Base-by-base conservation (phyloP, 2,113 vertebrate genomes). In the Prochilodus magdalenae region DNA sequence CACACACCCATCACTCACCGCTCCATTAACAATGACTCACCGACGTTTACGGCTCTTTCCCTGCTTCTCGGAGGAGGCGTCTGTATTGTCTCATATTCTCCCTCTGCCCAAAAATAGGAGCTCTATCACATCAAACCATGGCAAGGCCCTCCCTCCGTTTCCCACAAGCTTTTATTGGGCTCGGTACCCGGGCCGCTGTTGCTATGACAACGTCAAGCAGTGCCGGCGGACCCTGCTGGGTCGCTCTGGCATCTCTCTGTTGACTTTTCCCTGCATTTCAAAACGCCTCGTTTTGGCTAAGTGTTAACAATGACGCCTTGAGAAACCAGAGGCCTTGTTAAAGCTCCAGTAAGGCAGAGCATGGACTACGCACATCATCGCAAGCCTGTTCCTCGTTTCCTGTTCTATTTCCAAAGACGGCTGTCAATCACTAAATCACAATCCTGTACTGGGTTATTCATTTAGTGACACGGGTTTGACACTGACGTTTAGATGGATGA, bases 121-220 rank as follows among this genome's bases (percentile, higher is more conserved):
- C 40, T 66, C 51, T 49, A 65, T 66, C 79, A 51, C 71, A 74
- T 65, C 79, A 40, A 76, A 75, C 73, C 72, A 44, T 1, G 8
- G 49, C 33, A n/a, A 82, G 66, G 73, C 33, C 22, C 57, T 75
- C 20, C 27, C 55, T 30, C 72, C 16, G 29, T 75, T 36, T 66
- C 57, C 53, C 76, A 59, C 33, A 57, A 49, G 78, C 83, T 66
- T 82, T 13, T 69, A 29, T 71, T 74, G 60, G 80, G 79, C 76
- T 86, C 82, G 87, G 78, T 44, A 82, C 84, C 85, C 83, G 83
- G 65, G 87, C 89, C 88, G 40, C 3, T 55, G 91, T 94, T 92
- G 86, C 90, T 51, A 93, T 93, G 91, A 88, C 89, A 91, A 93
- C 92, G 14, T 47, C 66, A 84, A 81, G 81, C 70, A 70, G 75